Evolutionary conservation across 2,113 vertebrate genomes (phyloP), one percentile per base, ranked within the genome.

Genomic region (Mohoua ochrocephala): DNA sequence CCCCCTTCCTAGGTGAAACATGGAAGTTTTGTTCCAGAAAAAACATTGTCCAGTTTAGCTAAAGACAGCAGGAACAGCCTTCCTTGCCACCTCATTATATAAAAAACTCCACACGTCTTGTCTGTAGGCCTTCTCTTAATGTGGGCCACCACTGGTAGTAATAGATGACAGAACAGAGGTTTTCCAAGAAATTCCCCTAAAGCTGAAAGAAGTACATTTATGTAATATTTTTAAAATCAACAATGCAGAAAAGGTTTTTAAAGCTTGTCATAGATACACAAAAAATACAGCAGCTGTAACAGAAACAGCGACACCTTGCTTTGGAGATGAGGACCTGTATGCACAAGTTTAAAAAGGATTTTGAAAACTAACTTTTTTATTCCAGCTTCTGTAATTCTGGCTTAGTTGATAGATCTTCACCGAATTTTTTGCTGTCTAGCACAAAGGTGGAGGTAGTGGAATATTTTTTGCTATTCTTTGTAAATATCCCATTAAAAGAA

Each of bases 291-390:
- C 64, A 65, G n/a, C 20, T 49, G 13, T 70, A 77, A 49, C 15
- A 87, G 60, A n/a, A 90, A 47, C 20, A 78, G 47, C 1, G 4
- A 44, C 13, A 18, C 17, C 17, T 24, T 57, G 27, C 77, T 77
- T 80, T 70, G 70, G 85, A 54, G 53, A 67, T 31, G 19, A 74
- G 28, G 41, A 80, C 9, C 18, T 3, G 1, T 15, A 23, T 6
- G 26, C 28, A 53, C 0, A 0, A 22, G 7, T 52, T 84, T 49
- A 57, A 81, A 57, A 3, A 17, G 28, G 31, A n/a, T 24, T 71
- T 67, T 54, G 11, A 57, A 95, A 85, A 68, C 10, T 35, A 30
- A 63, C 10, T 37, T 75, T 88, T 84, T 85, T 52, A 52, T 39
- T 73, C 22, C 67, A 42, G 16, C 13, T 76, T 68, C 75, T 52